Evolutionary conservation across 92 coral and sea anemone species (phyloP), one percentile per base, ranked within the genome.

Genomic region (Epizoanthus scotinus): DNA sequence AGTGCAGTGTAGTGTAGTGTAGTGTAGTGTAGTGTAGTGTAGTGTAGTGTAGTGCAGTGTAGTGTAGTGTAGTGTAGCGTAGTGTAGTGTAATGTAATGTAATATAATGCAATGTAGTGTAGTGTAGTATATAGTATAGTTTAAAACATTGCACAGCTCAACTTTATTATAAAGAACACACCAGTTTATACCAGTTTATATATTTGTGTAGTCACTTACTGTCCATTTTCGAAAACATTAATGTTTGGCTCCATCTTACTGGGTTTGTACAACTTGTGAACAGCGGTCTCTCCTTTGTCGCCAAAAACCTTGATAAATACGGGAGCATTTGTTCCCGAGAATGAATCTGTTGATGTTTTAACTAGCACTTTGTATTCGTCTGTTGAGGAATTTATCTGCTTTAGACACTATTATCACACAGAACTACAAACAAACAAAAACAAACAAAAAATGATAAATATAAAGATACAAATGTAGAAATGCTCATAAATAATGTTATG

Each of bases 261-360:
- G 68, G 68, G 42, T 17, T 63, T 63, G 19, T 21, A 13, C 20
- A 63, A 13, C 20, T 27, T 1, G 14, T 63, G 68, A 26, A 38
- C 8, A 19, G 42, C 68, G 6, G 68, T 28, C 9, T 63, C 68
- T 28, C 68, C 44, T 2, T 6, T 14, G 5, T 40, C 14, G 21
- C 68, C 68, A 13, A 63, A 1, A 63, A 63, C 28, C 42, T 63
- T 63, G 68, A 63, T 63, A 0, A 26, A 38, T n/a, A 63, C 68
- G 42, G 14, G 14, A n/a, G 27, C 68, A n/a, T 63, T 21, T 28
- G 68, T 63, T 14, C 40, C 40, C 42, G 34, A 2, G 6, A 20
- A 34, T 14, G 27, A 27, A 14, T 42, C 34, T 2, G 14, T 8
- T 2, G 42, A 31, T 9, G 68, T 63, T n/a, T 14, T 63, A 17